Evolutionary conservation across 2,797 vertebrate species (phyloP), one percentile per base, ranked within the genome.

Genomic region (Uromys caudimaculatus): DNA sequence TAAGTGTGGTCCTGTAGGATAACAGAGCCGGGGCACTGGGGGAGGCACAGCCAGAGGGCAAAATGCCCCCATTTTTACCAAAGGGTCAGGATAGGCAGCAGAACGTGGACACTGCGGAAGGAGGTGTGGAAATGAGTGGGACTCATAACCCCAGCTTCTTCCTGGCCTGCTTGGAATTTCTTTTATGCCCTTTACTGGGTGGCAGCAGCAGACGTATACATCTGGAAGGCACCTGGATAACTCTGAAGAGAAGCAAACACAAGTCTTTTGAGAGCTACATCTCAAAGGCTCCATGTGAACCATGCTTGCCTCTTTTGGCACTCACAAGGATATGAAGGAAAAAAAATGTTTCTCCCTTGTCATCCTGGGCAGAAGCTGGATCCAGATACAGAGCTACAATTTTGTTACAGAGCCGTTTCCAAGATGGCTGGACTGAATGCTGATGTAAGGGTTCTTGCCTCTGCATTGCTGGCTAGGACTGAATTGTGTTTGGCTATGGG

Each of bases 1-100:
- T 97, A 96, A 98, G 97, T 96, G 98, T 96, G 98, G 97, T 91
- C 97, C 90, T 21, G 21, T 89, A 98, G 97, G 94, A 93, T 83
- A 91, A 75, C 41, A 1, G 95, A 64, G 86, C 85, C 64, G 52
- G 62, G 67, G 87, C 64, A 58, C n/a, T 58, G 84, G 93, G 95
- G 85, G 83, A 52, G 84, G 76, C n/a, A 19, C 13, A 11, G 81
- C 93, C 83, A 50, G 0, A 32, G 58, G 54, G 2, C 62, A 97
- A 86, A 79, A 78, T 24, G 24, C 4, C 67, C 62, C 76, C 52
- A 0, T 14, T 19, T 89, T 76, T 85, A 58, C 38, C 19, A 64
- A 9, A 24, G 56, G 87, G 58, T 54, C 69, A 73, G 6, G 24
- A 14, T 23, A 35, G 75, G 52, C 3, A 32, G 41, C 47, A 79